Conservation (phyloP, 2,888 invertebrate genomes). For the Drosophila pseudotakahashii region DNA sequence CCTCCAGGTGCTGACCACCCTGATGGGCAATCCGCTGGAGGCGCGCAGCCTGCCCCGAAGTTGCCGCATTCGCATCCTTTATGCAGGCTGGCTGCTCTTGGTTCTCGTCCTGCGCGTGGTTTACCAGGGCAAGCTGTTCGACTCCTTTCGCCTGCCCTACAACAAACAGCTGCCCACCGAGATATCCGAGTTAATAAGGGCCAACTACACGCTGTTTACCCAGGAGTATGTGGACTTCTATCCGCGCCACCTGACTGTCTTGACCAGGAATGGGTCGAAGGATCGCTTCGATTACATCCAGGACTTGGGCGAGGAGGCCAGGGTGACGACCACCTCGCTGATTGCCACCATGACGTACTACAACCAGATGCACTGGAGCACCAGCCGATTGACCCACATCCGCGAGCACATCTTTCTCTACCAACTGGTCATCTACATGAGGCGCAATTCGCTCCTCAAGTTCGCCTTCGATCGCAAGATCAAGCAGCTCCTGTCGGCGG, state of each 20-base stretch:
- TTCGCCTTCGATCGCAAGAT: slow-evolving; percentile 68
- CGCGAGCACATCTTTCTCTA: slow-evolving; percentile 66
- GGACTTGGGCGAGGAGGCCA: neutral
- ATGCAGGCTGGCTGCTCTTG: slow-evolving; percentile 71
- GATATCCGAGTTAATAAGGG: slow-evolving; percentile 56
- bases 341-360: slow-evolving; percentile 67
- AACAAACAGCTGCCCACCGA: slow-evolving; percentile 56
- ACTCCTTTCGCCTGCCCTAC: slow-evolving; percentile 69
- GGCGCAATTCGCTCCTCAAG: slow-evolving; percentile 67
- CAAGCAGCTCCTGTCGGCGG: slow-evolving; percentile 62
- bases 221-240: slow-evolving; percentile 53
- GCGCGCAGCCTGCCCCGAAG: slow-evolving; percentile 46
- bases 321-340: slow-evolving; percentile 47
- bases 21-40: slow-evolving; percentile 74
- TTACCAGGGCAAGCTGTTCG: slow-evolving; percentile 82
- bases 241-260: slow-evolving; percentile 59
- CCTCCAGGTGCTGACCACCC: slow-evolving; percentile 57
- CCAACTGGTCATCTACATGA: slow-evolving; percentile 70
- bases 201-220: slow-evolving; percentile 54
- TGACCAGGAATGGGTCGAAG: slow-evolving; percentile 7
- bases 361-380: slow-evolving; percentile 53
- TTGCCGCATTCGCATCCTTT: slow-evolving; percentile 56
- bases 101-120: slow-evolving; percentile 78
- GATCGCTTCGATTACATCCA: slow-evolving; percentile 50
- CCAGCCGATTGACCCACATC: slow-evolving; percentile 63